Conservation (phyloP, 2,113 vertebrate species). For the Menidia beryllina region DNA sequence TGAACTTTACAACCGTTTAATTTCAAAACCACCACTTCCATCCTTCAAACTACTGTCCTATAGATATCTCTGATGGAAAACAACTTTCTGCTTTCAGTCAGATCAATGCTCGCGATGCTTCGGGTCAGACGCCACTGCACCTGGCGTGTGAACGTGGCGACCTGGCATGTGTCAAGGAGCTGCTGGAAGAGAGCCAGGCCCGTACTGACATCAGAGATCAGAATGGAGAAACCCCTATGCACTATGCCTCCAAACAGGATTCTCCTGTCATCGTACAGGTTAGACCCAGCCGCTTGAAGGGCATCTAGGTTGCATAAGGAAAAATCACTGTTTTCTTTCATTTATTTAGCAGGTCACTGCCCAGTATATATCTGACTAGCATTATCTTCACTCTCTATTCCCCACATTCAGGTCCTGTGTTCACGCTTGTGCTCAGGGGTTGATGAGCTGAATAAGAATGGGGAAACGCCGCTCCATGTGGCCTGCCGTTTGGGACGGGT, state of each 20-base stretch:
- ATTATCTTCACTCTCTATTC: not conserved
- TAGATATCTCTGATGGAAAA: not conserved
- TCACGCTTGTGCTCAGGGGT: conserved; percentile 82
- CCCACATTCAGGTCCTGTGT: conserved; percentile 85
- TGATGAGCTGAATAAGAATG: conserved; percentile 85
- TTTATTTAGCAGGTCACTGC: too few relatives aligned
- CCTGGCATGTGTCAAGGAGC: conserved; percentile 85
- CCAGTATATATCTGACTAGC: not conserved
- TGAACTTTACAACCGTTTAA: not conserved
- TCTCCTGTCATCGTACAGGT: conserved; percentile 90
- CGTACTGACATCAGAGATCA: conserved; percentile 87
- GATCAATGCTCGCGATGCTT: conserved; percentile 84
- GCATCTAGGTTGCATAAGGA: too few relatives aligned
- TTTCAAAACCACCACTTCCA: too few relatives aligned
- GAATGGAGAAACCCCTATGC: conserved; percentile 90
- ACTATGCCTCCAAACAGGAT: conserved; percentile 90
- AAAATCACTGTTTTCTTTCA: too few relatives aligned
- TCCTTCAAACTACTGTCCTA: not conserved
- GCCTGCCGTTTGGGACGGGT: conserved; percentile 91
- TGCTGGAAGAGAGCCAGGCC: conserved; percentile 90
- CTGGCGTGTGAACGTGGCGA: conserved; percentile 90
- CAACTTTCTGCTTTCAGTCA: conserved; percentile 78
- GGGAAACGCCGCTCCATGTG: conserved; percentile 92
- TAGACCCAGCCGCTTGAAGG: not conserved
- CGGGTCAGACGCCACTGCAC: conserved; percentile 92